Evolutionary conservation across 2,888 invertebrate genomes (phyloP), one percentile per base, ranked within the genome.

Genomic region (Linnaemya vulpina): DNA sequence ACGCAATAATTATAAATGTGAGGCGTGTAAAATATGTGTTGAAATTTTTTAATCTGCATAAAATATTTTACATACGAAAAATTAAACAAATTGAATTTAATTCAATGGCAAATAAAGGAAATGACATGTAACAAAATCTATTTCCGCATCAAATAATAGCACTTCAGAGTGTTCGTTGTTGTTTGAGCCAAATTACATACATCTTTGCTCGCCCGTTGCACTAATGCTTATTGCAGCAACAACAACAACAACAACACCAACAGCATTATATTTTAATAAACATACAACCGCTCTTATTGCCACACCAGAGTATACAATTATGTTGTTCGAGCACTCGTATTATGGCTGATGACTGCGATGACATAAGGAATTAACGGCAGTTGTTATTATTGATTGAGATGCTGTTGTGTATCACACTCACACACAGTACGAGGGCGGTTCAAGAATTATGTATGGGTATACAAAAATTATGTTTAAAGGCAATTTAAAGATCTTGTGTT

Each of bases 21-120:
- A 15, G 8, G 20, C 17, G 46, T 25, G 15, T 4, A 1, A 43
- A 30, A 8, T 43, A 22, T 35, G 46, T 76, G 67, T 20, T 63
- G 38, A 40, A 70, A 53, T 71, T 78, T 55, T 55, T 35, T 71
- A 62, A 63, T 71, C 70, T 63, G 25, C 49, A 15, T 25, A n/a
- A 63, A n/a, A n/a, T n/a, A 73, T 79, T 71, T 65, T 67, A 71
- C 46, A 70, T 79, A 75, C 30, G 71, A 20, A 67, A 30, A 75
- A 53, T 76, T 67, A 51, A 67, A 67, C 58, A 67, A 78, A 79
- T 71, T 79, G 46, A 68, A 81, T 75, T 75, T 35, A 75, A 53
- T 60, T 17, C 51, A 15, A 40, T 80, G 40, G 9, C 30, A 55
- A 68, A 35, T 79, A 38, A 20, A 68, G 80, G 74, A 81, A 74